phyloP scores from a whole-genome alignment of 1,140 invertebrate species.

The Polypedilum vanderplanki region DNA sequence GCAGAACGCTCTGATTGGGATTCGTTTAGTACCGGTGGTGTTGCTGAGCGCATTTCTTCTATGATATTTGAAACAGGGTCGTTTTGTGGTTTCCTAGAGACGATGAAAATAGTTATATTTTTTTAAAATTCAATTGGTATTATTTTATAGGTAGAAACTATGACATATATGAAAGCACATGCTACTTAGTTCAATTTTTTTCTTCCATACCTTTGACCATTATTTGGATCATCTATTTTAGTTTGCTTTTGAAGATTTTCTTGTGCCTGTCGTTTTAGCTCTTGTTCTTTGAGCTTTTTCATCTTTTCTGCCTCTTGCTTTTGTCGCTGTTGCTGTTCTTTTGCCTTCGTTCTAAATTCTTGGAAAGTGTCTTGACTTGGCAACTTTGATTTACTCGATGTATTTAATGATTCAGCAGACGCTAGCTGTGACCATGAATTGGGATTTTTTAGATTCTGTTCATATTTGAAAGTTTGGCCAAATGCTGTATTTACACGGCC shows the following conservation, averaged over 20 bases:
- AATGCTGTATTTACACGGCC: constrained; percentile 46
- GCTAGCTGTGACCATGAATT: constrained; percentile 89
- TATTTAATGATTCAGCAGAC: constrained; percentile 56
- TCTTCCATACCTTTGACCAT: constrained; percentile 31
- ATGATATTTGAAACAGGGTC: constrained; percentile 42
- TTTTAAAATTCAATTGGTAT: constrained; percentile 27
- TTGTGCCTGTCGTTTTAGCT: constrained; percentile 46
- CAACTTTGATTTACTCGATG: constrained; percentile 52
- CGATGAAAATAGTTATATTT: constrained; percentile 27
- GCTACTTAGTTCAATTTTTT: no score
- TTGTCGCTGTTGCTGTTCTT: constrained; percentile 88
- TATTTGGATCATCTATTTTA: constrained; percentile 64
- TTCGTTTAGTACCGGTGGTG: constrained; percentile 51
- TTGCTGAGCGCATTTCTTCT: constrained; percentile 51
- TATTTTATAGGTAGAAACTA: not conserved
- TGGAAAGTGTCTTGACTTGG: constrained; percentile 56
- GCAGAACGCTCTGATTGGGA: constrained; percentile 59
- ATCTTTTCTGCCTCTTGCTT: constrained; percentile 70
- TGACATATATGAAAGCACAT: no score
- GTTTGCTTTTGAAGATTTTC: constrained; percentile 50
- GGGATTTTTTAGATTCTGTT: constrained; percentile 77
- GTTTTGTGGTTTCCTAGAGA: constrained; percentile 47
- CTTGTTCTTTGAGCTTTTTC: constrained; percentile 71
- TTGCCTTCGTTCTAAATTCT: constrained; percentile 89
- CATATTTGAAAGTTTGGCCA: constrained; percentile 59